These are phyloP conservation scores for Dascyllus trimaculatus DNA, from an alignment of 2,113 vertebrate genomes.

Conservation along the genomic window DNA sequence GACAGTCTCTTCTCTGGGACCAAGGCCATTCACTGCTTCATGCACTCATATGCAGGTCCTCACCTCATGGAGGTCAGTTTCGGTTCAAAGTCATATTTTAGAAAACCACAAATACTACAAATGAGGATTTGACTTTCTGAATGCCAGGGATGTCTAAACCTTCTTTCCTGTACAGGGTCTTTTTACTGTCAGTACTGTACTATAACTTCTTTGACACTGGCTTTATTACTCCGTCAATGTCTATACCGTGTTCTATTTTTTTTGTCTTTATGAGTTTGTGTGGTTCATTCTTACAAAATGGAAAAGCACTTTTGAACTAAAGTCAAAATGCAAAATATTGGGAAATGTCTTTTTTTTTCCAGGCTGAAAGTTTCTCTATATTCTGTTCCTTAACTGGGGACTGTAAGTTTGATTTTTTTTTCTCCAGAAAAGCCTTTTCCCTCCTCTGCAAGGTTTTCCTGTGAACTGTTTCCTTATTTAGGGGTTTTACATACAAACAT, in stretches of 20 bases:
- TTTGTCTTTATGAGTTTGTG: neutral
- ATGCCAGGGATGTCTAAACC: neutral
- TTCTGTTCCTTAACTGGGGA: too few species aligned
- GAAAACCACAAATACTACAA: neutral
- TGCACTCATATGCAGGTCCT: neutral
- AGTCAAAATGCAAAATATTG: constrained; percentile 17
- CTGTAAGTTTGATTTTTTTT: neutral
- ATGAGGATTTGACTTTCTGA: neutral
- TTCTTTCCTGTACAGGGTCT: neutral
- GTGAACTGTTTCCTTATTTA: neutral
- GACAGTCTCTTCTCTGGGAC: neutral
- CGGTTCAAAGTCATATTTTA: neutral
- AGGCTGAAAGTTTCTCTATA: too few species aligned
- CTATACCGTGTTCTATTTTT: neutral
- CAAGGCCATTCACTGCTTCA: neutral
- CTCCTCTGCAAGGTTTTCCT: neutral
- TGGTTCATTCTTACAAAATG: constrained; percentile 34
- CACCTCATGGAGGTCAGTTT: neutral
- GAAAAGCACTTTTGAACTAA: constrained; percentile 77
- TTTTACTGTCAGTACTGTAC: constrained; percentile 11
- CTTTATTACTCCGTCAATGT: constrained; percentile 4
- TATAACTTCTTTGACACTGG: neutral
- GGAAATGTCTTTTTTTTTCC: neutral
- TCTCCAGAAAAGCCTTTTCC: neutral
- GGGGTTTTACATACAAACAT: neutral